A percentile compares a stretch with the other conserved stretches of the same genome.
These are phyloP conservation scores for Cosmia pyralina DNA, from an alignment of 2,888 invertebrate species.

Conservation along the genomic window DNA sequence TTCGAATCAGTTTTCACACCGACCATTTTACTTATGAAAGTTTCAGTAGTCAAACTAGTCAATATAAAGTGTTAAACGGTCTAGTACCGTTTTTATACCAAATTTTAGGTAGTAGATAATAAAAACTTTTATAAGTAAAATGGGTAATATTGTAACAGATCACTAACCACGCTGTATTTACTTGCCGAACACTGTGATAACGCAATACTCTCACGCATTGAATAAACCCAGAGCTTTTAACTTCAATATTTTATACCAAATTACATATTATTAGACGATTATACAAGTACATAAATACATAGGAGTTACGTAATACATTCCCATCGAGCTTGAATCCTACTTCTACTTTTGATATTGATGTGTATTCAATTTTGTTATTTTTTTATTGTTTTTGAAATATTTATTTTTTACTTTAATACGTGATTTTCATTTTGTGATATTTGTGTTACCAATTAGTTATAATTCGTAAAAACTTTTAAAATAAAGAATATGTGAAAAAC, in stretches of 20 bases:
- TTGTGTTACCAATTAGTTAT: constrained; percentile 66
- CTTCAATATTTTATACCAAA: constrained; percentile 68
- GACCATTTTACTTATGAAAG: constrained; percentile 53
- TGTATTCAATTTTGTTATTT: constrained; percentile 66
- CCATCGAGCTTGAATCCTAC: constrained; percentile 79
- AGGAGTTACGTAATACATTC: constrained; percentile 65
- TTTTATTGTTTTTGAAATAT: constrained; percentile 58
- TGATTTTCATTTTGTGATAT: constrained; percentile 78
- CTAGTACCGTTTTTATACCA: constrained; percentile 18
- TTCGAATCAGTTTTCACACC: constrained; percentile 56
- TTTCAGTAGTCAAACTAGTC: constrained; percentile 32
- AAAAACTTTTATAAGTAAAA: constrained; percentile 51
- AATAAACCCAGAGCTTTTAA: constrained; percentile 73
- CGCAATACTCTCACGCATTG: constrained; percentile 76
- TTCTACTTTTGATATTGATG: constrained; percentile 64
- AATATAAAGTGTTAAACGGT: constrained; percentile 12
- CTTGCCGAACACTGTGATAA: constrained; percentile 78
- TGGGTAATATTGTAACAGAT: constrained; percentile 36
- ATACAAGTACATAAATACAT: constrained; percentile 63
- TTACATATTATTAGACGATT: constrained; percentile 72
- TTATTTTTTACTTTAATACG: constrained; percentile 64
- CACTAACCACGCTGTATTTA: constrained; percentile 71
- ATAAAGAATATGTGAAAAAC: constrained; percentile 64
- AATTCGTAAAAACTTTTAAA: constrained; percentile 62
- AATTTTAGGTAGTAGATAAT: constrained; percentile 25